Evolutionary conservation across 2,888 invertebrate genomes (phyloP), one percentile per base, ranked within the genome.

Genomic region (Gastracanthus pulcherrimus): DNA sequence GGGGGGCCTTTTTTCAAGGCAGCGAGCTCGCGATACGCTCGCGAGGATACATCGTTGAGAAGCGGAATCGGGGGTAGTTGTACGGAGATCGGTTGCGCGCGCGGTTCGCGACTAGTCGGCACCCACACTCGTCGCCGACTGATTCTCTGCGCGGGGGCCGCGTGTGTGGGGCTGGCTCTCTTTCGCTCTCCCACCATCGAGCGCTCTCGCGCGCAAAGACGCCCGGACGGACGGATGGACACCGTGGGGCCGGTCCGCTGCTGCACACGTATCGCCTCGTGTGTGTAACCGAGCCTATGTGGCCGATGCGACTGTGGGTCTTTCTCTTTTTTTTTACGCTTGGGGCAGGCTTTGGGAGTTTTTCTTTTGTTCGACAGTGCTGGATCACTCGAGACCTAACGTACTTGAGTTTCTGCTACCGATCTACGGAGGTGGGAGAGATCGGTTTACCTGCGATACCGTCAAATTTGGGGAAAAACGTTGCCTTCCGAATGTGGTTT

Each of bases 71-170:
- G 34, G 34, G 9, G 19, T 48, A n/a, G 45, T 45, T 0, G 6
- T 9, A 5, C 3, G 5, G 6, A 0, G 38, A 34, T 13, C 6
- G 5, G 48, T 19, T 80, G 83, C 84, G 82, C 72, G 83, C 75
- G 82, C 83, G 60, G n/a, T 16, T 0, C 81, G 84, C 86, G 89
- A 90, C 90, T 88, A 88, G 88, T 89, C 90, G 88, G 90, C 90
- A 89, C 89, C 90, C 90, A 90, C 90, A 90, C 89, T 89, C 89
- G 89, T 89, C 87, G 89, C 89, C 90, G 90, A 91, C 91, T 91
- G 91, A 90, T 91, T 90, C 62, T 62, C 62, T 23, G 88, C 89
- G 86, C 88, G 86, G 86, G 87, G 84, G 87, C 87, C 87, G 87
- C 55, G n/a, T 19, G 31, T 26, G n/a, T 11, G n/a, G n/a, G 29